Evolutionary conservation across 2,797 vertebrate species (phyloP), one percentile per base, ranked within the genome.

Genomic region (Spondyliosoma cantharus): DNA sequence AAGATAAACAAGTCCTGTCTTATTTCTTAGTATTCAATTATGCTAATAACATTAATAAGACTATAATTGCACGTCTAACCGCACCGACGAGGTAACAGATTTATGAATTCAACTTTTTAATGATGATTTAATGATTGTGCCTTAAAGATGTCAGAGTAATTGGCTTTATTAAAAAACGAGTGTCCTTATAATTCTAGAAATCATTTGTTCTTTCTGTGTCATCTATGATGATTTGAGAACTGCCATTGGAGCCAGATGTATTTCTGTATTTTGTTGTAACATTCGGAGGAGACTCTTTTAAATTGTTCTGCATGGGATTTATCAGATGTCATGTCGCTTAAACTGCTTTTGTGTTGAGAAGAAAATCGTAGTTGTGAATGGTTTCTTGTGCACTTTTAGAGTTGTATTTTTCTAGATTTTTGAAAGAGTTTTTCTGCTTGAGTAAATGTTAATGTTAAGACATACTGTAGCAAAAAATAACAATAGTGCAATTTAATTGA

Each of bases 131-230:
- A 37, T 11, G 37, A 78, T 56, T 69, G 82, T 90, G 90, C 90
- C 89, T 91, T 90, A 80, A 61, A 82, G 7, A 61, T 43, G 17
- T 68, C 43, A 17, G 46, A 45, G 2, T 53, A 76, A 70, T 79
- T 37, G 20, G 20, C 6, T 8, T 65, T 45, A 24, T 17, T 22
- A 57, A 42, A 29, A 42, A 4, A 45, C 4, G 45, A 58, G 12
- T 58, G 5, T 49, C 46, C 29, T 12, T 57, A 20, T 67, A 1
- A 50, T 72, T 67, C 64, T 48, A 43, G 6, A 69, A 65, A 65
- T 74, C 12, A 37, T 82, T 56, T 69, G 32, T 42, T 52, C 15
- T 20, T 70, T 37, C 32, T 25, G 15, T 68, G 19, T 66, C 14
- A 14, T 66, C 42, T 65, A 54, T 50, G 25, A 56, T 64, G 7